These are phyloP conservation scores for Chloroclysta siterata DNA, from an alignment of 2,888 invertebrate species.

Conservation along the genomic window DNA sequence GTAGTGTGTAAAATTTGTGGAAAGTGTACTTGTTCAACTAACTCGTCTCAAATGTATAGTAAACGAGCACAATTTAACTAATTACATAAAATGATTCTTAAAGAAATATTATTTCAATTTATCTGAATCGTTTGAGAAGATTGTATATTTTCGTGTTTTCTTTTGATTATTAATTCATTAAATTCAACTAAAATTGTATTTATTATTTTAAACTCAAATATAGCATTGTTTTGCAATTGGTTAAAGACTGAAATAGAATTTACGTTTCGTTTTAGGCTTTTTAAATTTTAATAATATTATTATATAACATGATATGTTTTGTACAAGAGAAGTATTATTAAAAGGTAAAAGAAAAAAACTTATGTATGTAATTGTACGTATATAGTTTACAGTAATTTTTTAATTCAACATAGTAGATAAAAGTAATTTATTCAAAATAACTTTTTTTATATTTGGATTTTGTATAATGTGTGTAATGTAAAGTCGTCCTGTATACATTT, in stretches of 20 bases:
- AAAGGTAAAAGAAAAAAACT: background rate
- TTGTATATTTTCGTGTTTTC: background rate
- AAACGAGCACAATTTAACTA: conserved; percentile 30
- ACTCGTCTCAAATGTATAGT: conserved; percentile 24
- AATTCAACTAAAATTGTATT: background rate
- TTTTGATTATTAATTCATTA: background rate
- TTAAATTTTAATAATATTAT: background rate
- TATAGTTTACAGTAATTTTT: conserved; percentile 20
- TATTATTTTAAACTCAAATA: background rate
- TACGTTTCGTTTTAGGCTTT: background rate
- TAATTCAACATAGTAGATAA: conserved; percentile 12
- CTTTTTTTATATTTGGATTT: conserved; percentile 38
- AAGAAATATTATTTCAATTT: background rate
- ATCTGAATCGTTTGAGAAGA: background rate
- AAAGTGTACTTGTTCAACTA: conserved; percentile 29
- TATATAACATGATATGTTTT: background rate
- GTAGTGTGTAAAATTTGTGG: conserved; percentile 28
- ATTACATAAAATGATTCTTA: background rate
- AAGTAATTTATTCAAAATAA: conserved; percentile 12
- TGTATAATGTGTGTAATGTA: conserved; percentile 41
- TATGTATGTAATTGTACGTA: background rate
- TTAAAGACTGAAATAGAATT: conserved; percentile 23
- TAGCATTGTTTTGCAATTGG: background rate
- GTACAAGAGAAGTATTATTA: too few species aligned
- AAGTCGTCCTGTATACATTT: conserved; percentile 68